phyloP scores from a whole-genome alignment of 2,113 vertebrate genomes.

The Pseudorhombus dupliciocellatus region DNA sequence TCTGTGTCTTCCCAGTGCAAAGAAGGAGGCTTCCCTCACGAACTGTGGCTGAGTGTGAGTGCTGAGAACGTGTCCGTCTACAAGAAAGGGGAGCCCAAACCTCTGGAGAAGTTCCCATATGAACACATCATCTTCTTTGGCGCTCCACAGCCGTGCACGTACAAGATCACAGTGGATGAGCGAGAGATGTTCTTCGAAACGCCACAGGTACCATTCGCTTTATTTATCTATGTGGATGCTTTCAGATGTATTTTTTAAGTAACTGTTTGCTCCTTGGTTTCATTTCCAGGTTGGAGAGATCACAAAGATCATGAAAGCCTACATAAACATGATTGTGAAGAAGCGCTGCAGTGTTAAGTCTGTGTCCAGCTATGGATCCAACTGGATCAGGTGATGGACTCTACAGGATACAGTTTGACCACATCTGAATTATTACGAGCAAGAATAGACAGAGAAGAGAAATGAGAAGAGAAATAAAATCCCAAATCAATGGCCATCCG shows the following conservation, averaged over 20 bases:
- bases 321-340: slow-evolving; percentile 96
- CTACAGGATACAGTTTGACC: neutral
- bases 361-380: slow-evolving; percentile 83
- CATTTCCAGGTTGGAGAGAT: slow-evolving; percentile 87
- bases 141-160: slow-evolving; percentile 88
- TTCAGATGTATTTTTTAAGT: neutral
- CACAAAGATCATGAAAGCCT: slow-evolving; percentile 95
- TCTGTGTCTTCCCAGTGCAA: slow-evolving; percentile 82
- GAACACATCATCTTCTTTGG: slow-evolving; percentile 92
- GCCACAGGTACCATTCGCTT: slow-evolving; percentile 81
- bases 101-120: slow-evolving; percentile 89
- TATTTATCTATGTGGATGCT: neutral
- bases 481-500: slow-evolving; percentile 13
- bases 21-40: slow-evolving; percentile 91
- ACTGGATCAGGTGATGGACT: slow-evolving; percentile 86
- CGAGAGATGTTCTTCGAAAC: slow-evolving; percentile 95
- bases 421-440: neutral
- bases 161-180: slow-evolving; percentile 94
- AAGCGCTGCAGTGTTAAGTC: slow-evolving; percentile 92
- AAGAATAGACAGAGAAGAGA: slow-evolving; percentile 3
- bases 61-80: slow-evolving; percentile 89
- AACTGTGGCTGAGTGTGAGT: slow-evolving; percentile 90
- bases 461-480: slow-evolving; percentile 24
- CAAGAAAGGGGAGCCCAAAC: slow-evolving; percentile 88
- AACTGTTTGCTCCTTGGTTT: neutral